A percentile compares a stretch with the other conserved stretches of the same genome.
These are phyloP conservation scores for Sitodiplosis mosellana DNA, from an alignment of 1,140 invertebrate genomes.

Conservation along the genomic window DNA sequence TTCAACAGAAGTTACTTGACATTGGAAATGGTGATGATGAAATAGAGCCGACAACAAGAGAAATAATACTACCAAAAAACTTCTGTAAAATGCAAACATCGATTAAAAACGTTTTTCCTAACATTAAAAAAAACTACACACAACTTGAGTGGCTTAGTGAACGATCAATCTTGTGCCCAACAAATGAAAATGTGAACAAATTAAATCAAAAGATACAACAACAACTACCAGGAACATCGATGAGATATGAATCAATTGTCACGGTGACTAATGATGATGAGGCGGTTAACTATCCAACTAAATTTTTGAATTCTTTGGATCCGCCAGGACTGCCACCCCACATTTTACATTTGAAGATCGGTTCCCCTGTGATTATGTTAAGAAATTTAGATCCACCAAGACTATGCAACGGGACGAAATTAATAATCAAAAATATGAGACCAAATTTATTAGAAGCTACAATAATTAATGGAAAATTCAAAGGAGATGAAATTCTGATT, in stretches of 20 bases:
- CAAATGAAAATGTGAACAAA: conserved; percentile 18
- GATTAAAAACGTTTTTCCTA: conserved; percentile 21
- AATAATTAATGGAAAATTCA: conserved; percentile 23
- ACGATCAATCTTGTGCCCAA: conserved; percentile 17
- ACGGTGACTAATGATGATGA: conserved; percentile 18
- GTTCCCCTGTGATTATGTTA: conserved; percentile 17
- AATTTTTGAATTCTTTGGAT: conserved; percentile 26
- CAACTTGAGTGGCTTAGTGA: conserved; percentile 18
- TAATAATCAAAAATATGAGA: conserved; percentile 23
- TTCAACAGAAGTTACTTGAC: no score
- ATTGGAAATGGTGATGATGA: conserved; percentile 13
- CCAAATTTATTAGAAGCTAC: conserved; percentile 26
- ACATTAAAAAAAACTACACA: conserved; percentile 21
- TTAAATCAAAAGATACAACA: conserved; percentile 18
- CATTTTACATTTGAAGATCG: conserved; percentile 23
- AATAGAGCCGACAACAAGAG: conserved; percentile 25
- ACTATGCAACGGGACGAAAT: conserved; percentile 28
- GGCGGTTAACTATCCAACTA: conserved; percentile 21
- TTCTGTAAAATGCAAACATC: conserved; percentile 13
- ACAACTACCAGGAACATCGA: conserved; percentile 12
- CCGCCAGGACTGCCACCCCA: conserved; percentile 22
- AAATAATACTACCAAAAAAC: no score
- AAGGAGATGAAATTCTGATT: conserved; percentile 27
- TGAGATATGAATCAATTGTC: conserved; percentile 22
- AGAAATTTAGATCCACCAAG: conserved; percentile 25